These are phyloP conservation scores for Pocillopora verrucosa DNA, from an alignment of 64 coral and sea anemone genomes.

Conservation along the genomic window DNA sequence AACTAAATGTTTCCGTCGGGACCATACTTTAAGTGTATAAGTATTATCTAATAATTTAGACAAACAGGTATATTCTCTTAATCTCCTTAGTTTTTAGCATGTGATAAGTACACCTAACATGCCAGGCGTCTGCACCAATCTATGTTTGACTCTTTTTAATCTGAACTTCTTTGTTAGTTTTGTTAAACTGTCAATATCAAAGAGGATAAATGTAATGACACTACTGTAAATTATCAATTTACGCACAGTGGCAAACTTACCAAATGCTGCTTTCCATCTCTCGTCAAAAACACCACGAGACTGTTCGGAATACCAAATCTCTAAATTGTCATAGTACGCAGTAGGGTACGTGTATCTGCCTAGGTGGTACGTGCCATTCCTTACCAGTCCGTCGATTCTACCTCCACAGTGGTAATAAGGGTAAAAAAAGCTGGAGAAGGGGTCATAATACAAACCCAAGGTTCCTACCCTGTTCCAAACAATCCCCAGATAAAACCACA, in stretches of 20 bases:
- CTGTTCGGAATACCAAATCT: conserved; percentile 23
- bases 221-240: neutral
- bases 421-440: no score
- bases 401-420: neutral
- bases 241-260: neutral
- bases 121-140: no score
- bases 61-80: no score
- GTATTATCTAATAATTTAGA: no score
- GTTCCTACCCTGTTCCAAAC: conserved; percentile 21
- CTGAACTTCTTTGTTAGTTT: no score
- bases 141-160: no score
- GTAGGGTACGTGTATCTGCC: conserved; percentile 5
- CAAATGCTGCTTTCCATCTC: neutral
- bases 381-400: neutral
- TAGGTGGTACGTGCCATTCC: neutral
- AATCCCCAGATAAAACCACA: conserved; percentile 14
- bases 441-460: neutral
- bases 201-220: neutral
- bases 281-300: neutral
- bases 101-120: no score
- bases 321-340: conserved; percentile 26
- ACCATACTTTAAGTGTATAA: no score
- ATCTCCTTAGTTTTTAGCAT: no score
- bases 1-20: no score
- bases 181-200: no score